phyloP scores from a whole-genome alignment of 2,888 invertebrate species.

The Hypena proboscidalis region DNA sequence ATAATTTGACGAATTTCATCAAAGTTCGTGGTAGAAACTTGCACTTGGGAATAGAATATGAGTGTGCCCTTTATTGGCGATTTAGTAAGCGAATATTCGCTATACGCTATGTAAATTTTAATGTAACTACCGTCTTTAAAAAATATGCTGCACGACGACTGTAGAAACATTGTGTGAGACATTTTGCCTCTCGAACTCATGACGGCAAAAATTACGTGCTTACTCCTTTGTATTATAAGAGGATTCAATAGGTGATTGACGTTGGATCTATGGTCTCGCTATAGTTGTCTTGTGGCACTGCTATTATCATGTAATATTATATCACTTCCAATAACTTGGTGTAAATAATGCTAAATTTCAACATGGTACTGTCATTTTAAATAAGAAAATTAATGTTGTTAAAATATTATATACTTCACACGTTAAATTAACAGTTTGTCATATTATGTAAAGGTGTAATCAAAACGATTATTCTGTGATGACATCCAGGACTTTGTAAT shows the following conservation, averaged over 20 bases:
- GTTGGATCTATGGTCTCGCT: too few species aligned
- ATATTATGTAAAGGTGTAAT: too few species aligned
- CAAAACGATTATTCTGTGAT: too few species aligned
- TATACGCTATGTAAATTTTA: conserved; percentile 4
- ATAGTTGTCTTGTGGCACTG: too few species aligned
- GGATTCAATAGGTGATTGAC: too few species aligned
- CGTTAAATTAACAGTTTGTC: conserved; percentile 19
- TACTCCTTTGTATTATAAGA: too few species aligned
- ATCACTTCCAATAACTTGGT: not conserved
- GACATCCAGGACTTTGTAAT: too few species aligned
- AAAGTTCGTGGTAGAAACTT: conserved; percentile 23
- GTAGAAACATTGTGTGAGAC: too few species aligned
- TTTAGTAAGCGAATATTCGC: conserved; percentile 28
- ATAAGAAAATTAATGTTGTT: conserved; percentile 16
- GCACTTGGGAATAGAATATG: conserved; percentile 16
- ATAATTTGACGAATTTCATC: conserved; percentile 17
- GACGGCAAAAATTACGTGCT: too few species aligned
- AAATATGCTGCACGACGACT: too few species aligned
- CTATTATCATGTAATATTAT: not conserved
- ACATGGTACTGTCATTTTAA: conserved; percentile 30
- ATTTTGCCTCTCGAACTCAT: too few species aligned
- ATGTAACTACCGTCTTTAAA: conserved; percentile 13
- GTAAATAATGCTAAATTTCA: conserved; percentile 27
- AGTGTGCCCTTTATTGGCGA: conserved; percentile 19
- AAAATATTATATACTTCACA: conserved; percentile 8